Evolutionary conservation across 2,888 invertebrate genomes (phyloP), one percentile per base, ranked within the genome.

Genomic region (Rapana venosa): DNA sequence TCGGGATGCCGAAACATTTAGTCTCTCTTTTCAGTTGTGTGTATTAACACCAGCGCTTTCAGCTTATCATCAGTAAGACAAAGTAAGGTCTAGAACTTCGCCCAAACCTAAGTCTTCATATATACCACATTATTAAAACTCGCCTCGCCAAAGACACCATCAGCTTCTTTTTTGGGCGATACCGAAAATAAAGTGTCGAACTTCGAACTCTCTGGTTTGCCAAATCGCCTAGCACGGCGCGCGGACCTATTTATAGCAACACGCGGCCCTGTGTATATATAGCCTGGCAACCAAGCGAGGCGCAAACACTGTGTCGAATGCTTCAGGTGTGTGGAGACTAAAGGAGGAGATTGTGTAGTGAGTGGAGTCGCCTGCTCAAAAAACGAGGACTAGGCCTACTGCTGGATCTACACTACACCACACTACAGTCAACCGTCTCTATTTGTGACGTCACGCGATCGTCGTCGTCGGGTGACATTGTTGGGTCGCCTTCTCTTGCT

Each of bases 241-340:
- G 86, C 86, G 86, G 86, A 56, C 86, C 86, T 87, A 87, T 87
- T 87, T 87, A 58, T 87, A 66, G 86, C 32, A 87, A 66, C 86
- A 66, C 35, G 22, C 86, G 66, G 66, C 22, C 47, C 0, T 30
- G 66, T 66, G 70, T 87, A 87, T 87, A 87, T 84, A 84, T 84
- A 84, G 84, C 56, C 30, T 30, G 84, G 84, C 84, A 84, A 84
- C 84, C 56, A 22, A 8, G 36, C 17, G 22, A 30, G n/a, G 11
- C 17, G n/a, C 6, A 20, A 17, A 36, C 36, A 83, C 47, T 83
- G 81, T 83, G 81, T 47, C 47, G 81, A 22, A 47, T 22, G 47
- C 22, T 20, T 22, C 13, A 83, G 81, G 81, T 47, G 81, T 26
- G 47, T 47, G 81, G 79, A 15, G 15, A 79, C 35, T 26, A 6